phyloP scores from a whole-genome alignment of 1,140 invertebrate species.

The Sipha flava region DNA sequence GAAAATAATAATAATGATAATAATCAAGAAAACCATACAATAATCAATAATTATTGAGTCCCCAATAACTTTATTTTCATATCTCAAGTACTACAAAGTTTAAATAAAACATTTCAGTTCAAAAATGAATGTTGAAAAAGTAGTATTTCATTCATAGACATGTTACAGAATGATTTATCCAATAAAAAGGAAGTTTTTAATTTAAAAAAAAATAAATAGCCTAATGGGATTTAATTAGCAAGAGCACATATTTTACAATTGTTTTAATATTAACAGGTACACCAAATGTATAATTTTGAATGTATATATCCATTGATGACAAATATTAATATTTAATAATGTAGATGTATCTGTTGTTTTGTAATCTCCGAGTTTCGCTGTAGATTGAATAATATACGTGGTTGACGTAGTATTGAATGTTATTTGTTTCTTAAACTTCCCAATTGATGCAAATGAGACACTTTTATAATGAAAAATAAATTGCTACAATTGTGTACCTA shows the following conservation, averaged over 20 bases:
- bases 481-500: slow-evolving; percentile 10
- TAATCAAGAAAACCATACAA: background rate
- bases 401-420: background rate
- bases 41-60: background rate
- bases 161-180: background rate
- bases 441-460: background rate
- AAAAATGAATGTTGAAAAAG: background rate
- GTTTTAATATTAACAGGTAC: slow-evolving; percentile 10
- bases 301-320: too few relatives aligned
- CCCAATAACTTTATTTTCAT: background rate
- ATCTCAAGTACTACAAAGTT: background rate
- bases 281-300: slow-evolving; percentile 35
- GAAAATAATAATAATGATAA: background rate
- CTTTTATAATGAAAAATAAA: background rate
- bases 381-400: background rate
- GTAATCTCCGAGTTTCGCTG: background rate
- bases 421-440: background rate
- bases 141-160: background rate
- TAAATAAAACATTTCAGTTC: background rate
- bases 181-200: background rate
- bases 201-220: background rate
- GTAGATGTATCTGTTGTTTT: background rate
- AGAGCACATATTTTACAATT: background rate
- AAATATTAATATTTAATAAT: too few relatives aligned
- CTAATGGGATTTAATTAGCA: background rate